These are phyloP conservation scores for Aphelenchoides bicaudatus DNA, from an alignment of 2,888 invertebrate genomes.

Conservation along the genomic window DNA sequence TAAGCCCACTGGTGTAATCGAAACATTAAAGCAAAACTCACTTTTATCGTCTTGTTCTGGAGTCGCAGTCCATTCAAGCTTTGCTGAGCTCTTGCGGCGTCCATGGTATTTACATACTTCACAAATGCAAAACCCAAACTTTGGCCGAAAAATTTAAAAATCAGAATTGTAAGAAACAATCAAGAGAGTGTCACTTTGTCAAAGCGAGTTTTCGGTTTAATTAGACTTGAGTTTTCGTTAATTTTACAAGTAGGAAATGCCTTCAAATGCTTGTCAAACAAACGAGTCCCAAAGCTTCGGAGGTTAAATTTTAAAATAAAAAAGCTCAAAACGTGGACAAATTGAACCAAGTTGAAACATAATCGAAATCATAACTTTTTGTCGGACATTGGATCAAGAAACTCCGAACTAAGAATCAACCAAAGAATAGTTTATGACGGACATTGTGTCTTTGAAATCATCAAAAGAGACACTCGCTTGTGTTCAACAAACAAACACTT, in stretches of 20 bases:
- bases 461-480: too few species aligned
- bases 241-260: background rate
- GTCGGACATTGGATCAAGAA: too few species aligned
- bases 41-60: constrained; percentile 99
- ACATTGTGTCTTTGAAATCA: background rate
- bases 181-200: constrained; percentile 14
- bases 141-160: constrained; percentile 70
- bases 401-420: background rate
- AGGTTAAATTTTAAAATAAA: background rate
- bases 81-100: constrained; percentile 96
- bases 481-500: constrained; percentile 42
- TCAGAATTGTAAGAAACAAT: constrained; percentile 21
- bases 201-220: too few species aligned
- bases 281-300: background rate
- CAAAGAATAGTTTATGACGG: too few species aligned
- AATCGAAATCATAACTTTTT: too few species aligned
- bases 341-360: too few species aligned
- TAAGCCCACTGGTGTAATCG: background rate
- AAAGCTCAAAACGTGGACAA: background rate
- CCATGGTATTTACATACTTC: constrained; percentile 93
- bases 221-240: background rate
- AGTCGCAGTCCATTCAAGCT: constrained; percentile 93
- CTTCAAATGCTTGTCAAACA: background rate
- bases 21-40: constrained; percentile 66
- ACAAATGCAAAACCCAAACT: constrained; percentile 99